Evolutionary conservation across 2,888 invertebrate genomes (phyloP).

Genomic region (Drosophila dives): DNA sequence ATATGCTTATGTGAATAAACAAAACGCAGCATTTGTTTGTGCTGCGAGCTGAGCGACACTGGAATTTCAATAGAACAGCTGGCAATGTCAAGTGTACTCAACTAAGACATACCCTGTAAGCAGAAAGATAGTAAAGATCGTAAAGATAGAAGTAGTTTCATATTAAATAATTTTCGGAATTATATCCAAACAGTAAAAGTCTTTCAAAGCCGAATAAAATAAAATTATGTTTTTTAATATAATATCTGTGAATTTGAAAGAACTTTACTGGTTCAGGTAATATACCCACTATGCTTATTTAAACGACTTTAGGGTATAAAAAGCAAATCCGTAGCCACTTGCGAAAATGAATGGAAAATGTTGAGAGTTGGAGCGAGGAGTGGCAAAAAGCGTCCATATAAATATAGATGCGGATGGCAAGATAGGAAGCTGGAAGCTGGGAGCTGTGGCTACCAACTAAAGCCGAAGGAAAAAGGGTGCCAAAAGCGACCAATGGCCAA

Average conservation of each 20-base stretch:
- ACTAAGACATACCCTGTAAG: conserved; percentile 20
- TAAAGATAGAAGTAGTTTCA: not conserved
- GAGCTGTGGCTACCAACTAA: not conserved
- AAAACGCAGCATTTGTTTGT: conserved; percentile 66
- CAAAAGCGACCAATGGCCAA: conserved; percentile 48
- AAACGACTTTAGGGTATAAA: conserved; percentile 23
- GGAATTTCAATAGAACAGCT: conserved; percentile 64
- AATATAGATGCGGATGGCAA: conserved; percentile 51
- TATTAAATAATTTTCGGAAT: not conserved
- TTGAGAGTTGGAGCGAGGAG: conserved; percentile 39
- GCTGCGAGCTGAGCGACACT: conserved; percentile 53
- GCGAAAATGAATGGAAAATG: conserved; percentile 76
- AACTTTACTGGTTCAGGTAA: not conserved
- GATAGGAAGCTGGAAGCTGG: conserved; percentile 17
- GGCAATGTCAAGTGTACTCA: not conserved
- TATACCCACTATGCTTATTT: not conserved
- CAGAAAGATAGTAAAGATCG: not conserved
- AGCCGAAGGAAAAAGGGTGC: conserved; percentile 39
- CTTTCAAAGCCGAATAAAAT: not conserved
- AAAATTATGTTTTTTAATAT: not conserved
- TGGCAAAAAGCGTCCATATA: conserved; percentile 40
- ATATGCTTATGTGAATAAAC: conserved; percentile 72
- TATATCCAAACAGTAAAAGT: not conserved
- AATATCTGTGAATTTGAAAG: not conserved
- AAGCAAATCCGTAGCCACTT: conserved; percentile 68